Conservation (phyloP, 2,113 vertebrate species). For the Mixornis gularis region DNA sequence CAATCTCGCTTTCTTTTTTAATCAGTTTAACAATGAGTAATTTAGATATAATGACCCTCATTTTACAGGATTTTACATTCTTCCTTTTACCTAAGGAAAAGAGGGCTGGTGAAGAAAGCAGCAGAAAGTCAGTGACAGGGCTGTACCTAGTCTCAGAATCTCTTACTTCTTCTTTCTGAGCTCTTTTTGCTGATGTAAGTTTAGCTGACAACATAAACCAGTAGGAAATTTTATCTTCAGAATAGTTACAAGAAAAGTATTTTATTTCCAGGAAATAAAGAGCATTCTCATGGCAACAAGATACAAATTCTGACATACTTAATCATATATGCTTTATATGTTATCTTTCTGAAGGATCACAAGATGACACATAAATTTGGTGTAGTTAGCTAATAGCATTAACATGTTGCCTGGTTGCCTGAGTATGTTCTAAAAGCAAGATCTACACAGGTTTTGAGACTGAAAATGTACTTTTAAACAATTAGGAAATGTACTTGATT, state of each 20-base stretch:
- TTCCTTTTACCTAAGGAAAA: neutral
- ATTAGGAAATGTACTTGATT: neutral
- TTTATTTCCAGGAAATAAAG: neutral
- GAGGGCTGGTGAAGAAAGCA: neutral
- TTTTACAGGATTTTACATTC: neutral
- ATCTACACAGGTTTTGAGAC: neutral
- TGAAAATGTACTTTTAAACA: neutral
- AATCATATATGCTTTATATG: neutral
- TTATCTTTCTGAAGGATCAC: neutral
- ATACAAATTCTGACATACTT: neutral
- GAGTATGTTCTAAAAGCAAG: neutral
- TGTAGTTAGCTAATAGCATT: neutral
- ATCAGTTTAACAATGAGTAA: neutral
- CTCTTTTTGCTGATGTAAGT: neutral
- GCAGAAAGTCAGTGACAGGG: neutral
- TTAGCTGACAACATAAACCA: neutral
- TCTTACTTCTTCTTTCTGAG: neutral
- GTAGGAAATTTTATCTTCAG: neutral
- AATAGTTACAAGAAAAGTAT: neutral
- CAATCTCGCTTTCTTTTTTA: neutral
- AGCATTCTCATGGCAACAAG: neutral
- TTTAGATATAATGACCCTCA: neutral
- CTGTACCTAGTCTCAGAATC: neutral
- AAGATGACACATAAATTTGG: neutral
- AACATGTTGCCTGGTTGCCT: neutral